Evolutionary conservation across 2,113 vertebrate genomes (phyloP).

Genomic region (Phasianus colchicus): DNA sequence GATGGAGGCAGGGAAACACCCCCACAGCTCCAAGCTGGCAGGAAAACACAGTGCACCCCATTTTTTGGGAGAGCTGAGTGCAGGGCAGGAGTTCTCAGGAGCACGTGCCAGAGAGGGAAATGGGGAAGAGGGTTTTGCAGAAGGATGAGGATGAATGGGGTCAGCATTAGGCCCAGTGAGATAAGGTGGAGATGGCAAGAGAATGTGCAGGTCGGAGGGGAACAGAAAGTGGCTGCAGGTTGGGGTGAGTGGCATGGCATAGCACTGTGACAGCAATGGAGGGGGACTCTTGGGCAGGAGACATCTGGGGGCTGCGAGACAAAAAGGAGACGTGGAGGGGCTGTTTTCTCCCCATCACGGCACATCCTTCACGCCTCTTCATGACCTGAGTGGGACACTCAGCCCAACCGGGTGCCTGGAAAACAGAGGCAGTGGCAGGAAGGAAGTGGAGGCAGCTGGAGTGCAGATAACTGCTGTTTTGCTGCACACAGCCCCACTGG

Average conservation of each 20-base stretch:
- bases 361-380: slow-evolving; percentile 49
- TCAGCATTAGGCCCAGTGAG: background rate
- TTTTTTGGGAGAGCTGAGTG: background rate
- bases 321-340: background rate
- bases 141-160: background rate
- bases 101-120: background rate
- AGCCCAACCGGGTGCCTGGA: background rate
- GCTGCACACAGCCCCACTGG: background rate
- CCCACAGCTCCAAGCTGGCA: slow-evolving; percentile 1
- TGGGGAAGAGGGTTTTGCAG: background rate
- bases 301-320: fast-evolving
- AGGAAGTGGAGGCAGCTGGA: slow-evolving; percentile 57
- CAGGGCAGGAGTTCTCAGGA: background rate
- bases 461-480: slow-evolving; percentile 54
- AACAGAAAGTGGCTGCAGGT: background rate
- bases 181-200: background rate
- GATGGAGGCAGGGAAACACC: background rate
- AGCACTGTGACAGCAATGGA: background rate
- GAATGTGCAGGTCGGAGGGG: background rate
- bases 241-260: background rate
- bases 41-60: background rate
- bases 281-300: background rate
- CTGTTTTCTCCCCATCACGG: background rate
- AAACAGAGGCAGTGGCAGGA: background rate
- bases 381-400: background rate